These are phyloP conservation scores for Morpho achilles DNA, from an alignment of 2,888 invertebrate species.

Conservation along the genomic window DNA sequence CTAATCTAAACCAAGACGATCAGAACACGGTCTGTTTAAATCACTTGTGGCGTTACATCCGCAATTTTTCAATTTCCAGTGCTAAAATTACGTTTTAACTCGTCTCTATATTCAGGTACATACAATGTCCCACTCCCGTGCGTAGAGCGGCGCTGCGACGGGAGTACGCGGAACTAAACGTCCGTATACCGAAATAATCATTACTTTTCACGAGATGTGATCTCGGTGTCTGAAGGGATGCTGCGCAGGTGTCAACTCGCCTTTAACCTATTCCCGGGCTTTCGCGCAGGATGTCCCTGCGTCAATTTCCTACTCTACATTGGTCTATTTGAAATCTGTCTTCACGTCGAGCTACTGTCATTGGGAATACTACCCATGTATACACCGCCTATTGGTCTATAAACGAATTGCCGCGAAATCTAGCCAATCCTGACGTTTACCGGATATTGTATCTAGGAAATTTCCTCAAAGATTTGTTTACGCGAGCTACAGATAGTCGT, in stretches of 20 bases:
- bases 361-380: constrained; percentile 43
- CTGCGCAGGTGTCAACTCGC: constrained; percentile 65
- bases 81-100: constrained; percentile 64
- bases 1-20: constrained; percentile 9
- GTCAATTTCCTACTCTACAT: constrained; percentile 60
- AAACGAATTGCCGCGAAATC: constrained; percentile 54
- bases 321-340: constrained; percentile 56
- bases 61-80: constrained; percentile 58
- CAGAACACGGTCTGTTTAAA: constrained; percentile 11
- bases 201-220: constrained; percentile 79
- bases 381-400: constrained; percentile 42
- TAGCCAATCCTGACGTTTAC: constrained; percentile 49
- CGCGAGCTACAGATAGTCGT: constrained; percentile 53
- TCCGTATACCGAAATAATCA: constrained; percentile 77
- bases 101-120: constrained; percentile 55
- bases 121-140: constrained; percentile 53
- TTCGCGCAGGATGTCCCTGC: constrained; percentile 67
- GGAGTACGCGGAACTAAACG: constrained; percentile 67
- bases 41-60: constrained; percentile 35
- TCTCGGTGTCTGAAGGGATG: constrained; percentile 65
- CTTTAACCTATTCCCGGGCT: constrained; percentile 67
- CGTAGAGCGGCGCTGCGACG: constrained; percentile 59
- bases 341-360: constrained; percentile 44
- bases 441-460: constrained; percentile 69
- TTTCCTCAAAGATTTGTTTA: constrained; percentile 74